A percentile compares a stretch with the other conserved stretches of the same genome.
Evolutionary conservation across 2,113 vertebrate genomes (phyloP).

Genomic region (Centropristis striata): DNA sequence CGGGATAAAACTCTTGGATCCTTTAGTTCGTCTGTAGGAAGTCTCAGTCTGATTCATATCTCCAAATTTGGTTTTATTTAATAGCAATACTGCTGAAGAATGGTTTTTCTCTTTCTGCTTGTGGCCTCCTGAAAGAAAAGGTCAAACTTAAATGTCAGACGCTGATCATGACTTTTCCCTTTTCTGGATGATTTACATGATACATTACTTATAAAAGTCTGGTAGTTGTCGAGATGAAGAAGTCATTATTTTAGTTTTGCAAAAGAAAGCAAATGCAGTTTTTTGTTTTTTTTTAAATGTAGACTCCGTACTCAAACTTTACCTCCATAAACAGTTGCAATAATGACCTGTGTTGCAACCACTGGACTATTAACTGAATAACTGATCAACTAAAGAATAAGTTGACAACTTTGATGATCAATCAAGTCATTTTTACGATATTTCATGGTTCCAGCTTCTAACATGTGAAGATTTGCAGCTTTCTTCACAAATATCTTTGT

Average conservation of each 20-base stretch:
- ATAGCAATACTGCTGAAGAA: neutral
- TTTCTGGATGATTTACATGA: neutral
- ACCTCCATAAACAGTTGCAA: neutral
- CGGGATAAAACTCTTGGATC: conserved; percentile 10
- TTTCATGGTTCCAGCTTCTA: neutral
- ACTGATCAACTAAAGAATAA: neutral
- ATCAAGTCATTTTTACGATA: neutral
- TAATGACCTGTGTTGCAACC: no score
- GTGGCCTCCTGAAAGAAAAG: neutral
- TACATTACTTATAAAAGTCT: neutral
- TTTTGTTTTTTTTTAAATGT: neutral
- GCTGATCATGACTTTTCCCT: neutral
- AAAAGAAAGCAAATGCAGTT: neutral
- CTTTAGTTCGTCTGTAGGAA: neutral
- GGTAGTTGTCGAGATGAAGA: neutral
- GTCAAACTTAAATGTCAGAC: conserved; percentile 1
- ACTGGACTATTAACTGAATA: neutral
- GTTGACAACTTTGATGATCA: neutral
- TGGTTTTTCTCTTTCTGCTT: neutral
- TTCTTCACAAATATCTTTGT: neutral
- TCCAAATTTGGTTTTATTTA: neutral
- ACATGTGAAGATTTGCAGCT: neutral
- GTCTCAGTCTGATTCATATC: neutral
- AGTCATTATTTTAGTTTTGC: no score
- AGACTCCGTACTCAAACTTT: neutral